Conservation (phyloP, 2,113 vertebrate species). For the Marcusenius ussheri region DNA sequence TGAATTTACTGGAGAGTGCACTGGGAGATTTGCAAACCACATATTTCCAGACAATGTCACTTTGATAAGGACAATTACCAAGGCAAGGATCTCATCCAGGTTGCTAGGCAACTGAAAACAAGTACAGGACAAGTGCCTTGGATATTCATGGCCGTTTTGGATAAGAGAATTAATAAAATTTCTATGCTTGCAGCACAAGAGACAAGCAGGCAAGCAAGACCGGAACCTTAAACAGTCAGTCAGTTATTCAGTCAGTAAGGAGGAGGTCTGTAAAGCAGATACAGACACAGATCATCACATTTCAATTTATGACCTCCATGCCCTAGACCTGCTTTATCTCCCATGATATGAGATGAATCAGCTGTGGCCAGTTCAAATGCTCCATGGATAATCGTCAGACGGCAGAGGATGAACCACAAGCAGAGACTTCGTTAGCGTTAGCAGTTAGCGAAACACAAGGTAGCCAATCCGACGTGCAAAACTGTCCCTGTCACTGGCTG, state of each 20-base stretch:
- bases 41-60: conserved; percentile 24
- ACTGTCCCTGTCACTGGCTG: not conserved
- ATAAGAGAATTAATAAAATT: not conserved
- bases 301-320: not conserved
- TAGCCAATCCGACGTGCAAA: not conserved
- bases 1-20: not conserved
- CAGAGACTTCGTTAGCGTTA: not conserved
- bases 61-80: conserved; percentile 35
- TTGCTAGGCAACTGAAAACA: conserved; percentile 61
- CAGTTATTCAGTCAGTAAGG: not conserved
- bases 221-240: not conserved
- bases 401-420: not conserved
- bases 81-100: conserved; percentile 41
- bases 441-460: not conserved
- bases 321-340: not conserved
- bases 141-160: conserved; percentile 21
- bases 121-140: conserved; percentile 40
- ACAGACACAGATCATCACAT: not conserved
- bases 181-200: not conserved
- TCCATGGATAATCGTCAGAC: not conserved
- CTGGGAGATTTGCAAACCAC: conserved; percentile 24
- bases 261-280: not conserved
- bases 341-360: not conserved
- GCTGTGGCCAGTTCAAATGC: not conserved
- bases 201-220: not conserved